Percentiles rank a stretch among this genome's conserved stretches.
Conservation (phyloP, 2,113 vertebrate genomes). For the Proteles cristata region DNA sequence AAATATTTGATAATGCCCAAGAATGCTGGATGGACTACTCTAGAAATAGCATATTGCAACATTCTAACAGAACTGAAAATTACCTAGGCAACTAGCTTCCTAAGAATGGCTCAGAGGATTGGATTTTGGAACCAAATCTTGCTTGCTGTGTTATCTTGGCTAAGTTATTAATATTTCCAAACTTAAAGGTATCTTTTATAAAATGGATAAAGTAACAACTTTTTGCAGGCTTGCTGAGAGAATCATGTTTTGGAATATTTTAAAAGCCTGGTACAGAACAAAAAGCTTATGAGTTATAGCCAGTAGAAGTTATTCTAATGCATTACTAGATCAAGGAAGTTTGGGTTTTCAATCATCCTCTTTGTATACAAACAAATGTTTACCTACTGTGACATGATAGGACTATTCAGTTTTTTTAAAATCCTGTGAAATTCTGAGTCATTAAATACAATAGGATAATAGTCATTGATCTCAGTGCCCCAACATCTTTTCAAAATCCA, state of each 20-base stretch:
- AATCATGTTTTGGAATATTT: neutral
- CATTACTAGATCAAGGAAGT: neutral
- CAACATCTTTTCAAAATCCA: neutral
- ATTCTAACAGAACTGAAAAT: constrained; percentile 13
- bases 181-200: neutral
- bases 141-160: neutral
- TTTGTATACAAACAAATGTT: neutral
- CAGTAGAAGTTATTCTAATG: neutral
- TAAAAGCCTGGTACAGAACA: neutral
- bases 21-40: neutral
- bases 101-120: neutral
- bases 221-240: neutral
- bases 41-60: neutral
- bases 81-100: constrained; percentile 12
- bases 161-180: constrained; percentile 3
- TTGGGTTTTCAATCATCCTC: neutral
- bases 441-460: neutral
- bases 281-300: neutral
- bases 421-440: neutral
- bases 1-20: neutral
- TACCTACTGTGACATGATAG: neutral
- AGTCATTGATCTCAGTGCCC: neutral
- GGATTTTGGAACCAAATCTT: neutral
- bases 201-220: neutral
- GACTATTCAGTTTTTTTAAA: neutral